These are phyloP conservation scores for Scaeva pyrastri DNA, from an alignment of 2,888 invertebrate species.

Conservation along the genomic window DNA sequence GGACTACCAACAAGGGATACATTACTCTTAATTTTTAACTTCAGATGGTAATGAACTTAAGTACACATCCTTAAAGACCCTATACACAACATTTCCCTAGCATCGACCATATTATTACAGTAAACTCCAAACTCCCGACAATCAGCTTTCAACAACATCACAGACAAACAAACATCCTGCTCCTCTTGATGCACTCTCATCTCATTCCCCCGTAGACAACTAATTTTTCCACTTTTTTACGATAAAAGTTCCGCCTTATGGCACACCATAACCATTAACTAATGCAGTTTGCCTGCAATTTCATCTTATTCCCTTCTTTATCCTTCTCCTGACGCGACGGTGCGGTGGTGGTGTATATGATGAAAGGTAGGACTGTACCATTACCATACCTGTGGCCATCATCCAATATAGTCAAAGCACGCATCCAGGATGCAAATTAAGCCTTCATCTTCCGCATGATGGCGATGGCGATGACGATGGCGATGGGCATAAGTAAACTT, in stretches of 20 bases:
- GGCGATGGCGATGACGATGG: no score
- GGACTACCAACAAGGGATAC: not conserved
- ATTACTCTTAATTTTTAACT: conserved; percentile 8
- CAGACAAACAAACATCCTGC: not conserved
- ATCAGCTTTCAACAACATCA: conserved; percentile 24
- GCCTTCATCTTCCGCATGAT: conserved; percentile 68
- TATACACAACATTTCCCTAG: not conserved
- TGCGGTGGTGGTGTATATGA: no score
- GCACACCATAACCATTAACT: conserved; percentile 68
- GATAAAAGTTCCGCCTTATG: conserved; percentile 48
- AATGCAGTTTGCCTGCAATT: conserved; percentile 69
- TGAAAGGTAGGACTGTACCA: not conserved
- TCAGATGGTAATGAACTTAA: conserved; percentile 16
- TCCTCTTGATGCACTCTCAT: not conserved
- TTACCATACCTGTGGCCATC: conserved; percentile 35
- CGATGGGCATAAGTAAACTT: conserved; percentile 66
- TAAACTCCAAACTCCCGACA: not conserved
- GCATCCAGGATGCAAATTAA: conserved; percentile 73
- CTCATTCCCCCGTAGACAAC: not conserved
- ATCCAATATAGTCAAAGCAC: conserved; percentile 49
- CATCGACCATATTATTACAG: not conserved
- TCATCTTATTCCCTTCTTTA: conserved; percentile 2
- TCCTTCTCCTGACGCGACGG: not conserved
- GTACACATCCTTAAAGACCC: conserved; percentile 16
- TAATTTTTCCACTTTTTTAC: conserved; percentile 58